Base-by-base conservation (phyloP, 2,113 vertebrate species). In the Tachysurus vachellii region DNA sequence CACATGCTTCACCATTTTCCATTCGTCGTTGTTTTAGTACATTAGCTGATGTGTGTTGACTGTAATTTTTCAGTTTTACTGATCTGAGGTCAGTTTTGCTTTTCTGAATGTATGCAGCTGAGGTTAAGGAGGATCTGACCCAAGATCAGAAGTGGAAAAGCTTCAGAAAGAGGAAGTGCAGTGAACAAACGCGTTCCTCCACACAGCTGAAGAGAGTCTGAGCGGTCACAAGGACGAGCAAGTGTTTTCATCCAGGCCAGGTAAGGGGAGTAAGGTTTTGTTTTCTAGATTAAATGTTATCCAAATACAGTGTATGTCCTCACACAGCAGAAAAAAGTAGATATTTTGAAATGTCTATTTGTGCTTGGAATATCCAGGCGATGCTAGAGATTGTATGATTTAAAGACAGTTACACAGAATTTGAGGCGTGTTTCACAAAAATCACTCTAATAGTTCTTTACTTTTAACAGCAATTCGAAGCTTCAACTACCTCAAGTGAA, bases 121-220 rank as follows among this genome's bases (percentile, higher is more conserved):
- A 28, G 0, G n/a, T 0, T 36, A 23, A 6, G 4, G 26, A 21
- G 26, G 62, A 53, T 28, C 80, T 83, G 86, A 82, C 16, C 12
- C 26, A 21, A 53, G 66, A 73, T 64, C 86, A 82, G 86, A 31
- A 7, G 6, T 12, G 19, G 42, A 64, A 77, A 7, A 1, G n/a
- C 70, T 10, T n/a, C 14, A 54, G 44, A 87, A 57, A 42, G 81
- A 77, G 86, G 86, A 87, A 87, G 80, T 86, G 28, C 47, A 56
- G 11, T 21, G 10, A 64, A 66, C 21, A 11, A 26, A 19, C 47
- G 28, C 7, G 28, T 64, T 53, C 42, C 44, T 31, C 28, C 28
- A n/a, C 13, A 54, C 44, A 31, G 44, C 47, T 17, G 80, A 1
- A n/a, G 31, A 50, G 71, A 87, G 68, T 62, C 0, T 4, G 21